phyloP scores from a whole-genome alignment of 2,797 vertebrate genomes.

The Mionectes olivaceus region DNA sequence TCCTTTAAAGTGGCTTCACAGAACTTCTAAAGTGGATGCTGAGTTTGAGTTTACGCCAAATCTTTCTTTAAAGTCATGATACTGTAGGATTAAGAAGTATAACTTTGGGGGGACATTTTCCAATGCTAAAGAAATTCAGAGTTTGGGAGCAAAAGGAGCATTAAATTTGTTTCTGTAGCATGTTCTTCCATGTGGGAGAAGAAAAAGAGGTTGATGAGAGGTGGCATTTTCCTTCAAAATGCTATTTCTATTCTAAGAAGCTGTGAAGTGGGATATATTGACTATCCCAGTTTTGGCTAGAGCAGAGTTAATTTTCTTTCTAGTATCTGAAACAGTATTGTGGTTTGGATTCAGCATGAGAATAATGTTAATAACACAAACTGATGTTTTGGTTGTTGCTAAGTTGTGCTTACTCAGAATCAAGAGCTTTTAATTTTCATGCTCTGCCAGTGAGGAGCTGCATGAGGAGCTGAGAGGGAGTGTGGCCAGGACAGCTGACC shows the following conservation, averaged over 20 bases:
- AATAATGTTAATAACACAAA: not conserved
- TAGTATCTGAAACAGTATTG: not conserved
- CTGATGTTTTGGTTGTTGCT: not conserved
- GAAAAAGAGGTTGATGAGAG: not conserved
- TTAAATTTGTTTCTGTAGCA: not conserved
- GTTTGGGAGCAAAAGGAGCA: not conserved
- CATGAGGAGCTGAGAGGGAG: not conserved
- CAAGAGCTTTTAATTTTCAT: not conserved
- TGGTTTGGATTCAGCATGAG: not conserved
- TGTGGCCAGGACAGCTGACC: not conserved
- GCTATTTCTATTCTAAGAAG: not conserved
- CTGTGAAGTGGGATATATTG: not conserved
- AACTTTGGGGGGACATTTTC: not conserved
- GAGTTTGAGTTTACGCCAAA: not conserved
- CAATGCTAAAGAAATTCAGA: not conserved
- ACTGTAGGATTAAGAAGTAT: not conserved
- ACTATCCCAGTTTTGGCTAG: not conserved
- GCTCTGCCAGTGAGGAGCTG: not conserved
- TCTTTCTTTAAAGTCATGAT: not conserved
- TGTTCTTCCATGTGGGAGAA: not conserved
- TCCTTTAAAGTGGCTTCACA: not conserved
- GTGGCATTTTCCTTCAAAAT: not conserved
- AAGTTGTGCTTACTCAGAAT: not conserved
- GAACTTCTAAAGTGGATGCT: not conserved
- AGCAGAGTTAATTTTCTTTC: not conserved